phyloP scores from a whole-genome alignment of 2,888 invertebrate genomes.

The Leucoma salicis region DNA sequence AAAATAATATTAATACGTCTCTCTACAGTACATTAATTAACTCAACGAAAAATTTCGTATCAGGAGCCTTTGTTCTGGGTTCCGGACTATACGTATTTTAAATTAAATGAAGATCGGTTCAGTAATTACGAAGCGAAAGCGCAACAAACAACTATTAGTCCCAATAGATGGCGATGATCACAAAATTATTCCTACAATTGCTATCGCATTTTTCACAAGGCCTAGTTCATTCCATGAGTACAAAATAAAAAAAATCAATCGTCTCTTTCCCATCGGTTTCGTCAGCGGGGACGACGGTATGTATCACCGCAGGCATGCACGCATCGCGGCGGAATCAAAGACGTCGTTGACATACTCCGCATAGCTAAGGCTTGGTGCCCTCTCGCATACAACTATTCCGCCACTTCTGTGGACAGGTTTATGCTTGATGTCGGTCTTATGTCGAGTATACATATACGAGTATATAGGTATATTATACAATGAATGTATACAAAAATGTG shows the following conservation, averaged over 20 bases:
- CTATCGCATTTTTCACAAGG: neutral
- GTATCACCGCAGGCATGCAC: conserved; percentile 37
- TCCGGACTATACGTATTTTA: too few relatives aligned
- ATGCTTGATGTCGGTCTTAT: conserved; percentile 42
- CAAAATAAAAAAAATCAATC: conserved; percentile 16
- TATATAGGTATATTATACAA: neutral
- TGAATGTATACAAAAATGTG: too few relatives aligned
- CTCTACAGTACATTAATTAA: too few relatives aligned
- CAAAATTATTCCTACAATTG: neutral
- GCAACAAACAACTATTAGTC: too few relatives aligned
- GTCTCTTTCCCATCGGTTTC: conserved; percentile 35
- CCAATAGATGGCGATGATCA: neutral
- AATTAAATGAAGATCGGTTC: too few relatives aligned
- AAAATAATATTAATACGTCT: too few relatives aligned
- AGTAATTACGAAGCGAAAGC: too few relatives aligned
- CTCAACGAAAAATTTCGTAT: too few relatives aligned
- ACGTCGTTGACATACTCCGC: conserved; percentile 62
- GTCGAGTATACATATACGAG: neutral
- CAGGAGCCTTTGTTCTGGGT: too few relatives aligned
- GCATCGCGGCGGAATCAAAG: conserved; percentile 66
- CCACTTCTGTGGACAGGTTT: conserved; percentile 61
- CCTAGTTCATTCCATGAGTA: neutral
- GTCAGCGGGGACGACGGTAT: conserved; percentile 50
- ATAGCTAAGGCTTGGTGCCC: conserved; percentile 65
- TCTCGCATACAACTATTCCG: conserved; percentile 69